Percentiles rank a stretch among this genome's conserved stretches.
Evolutionary conservation across 2,113 vertebrate species (phyloP).

Genomic region (Macquaria australasica): DNA sequence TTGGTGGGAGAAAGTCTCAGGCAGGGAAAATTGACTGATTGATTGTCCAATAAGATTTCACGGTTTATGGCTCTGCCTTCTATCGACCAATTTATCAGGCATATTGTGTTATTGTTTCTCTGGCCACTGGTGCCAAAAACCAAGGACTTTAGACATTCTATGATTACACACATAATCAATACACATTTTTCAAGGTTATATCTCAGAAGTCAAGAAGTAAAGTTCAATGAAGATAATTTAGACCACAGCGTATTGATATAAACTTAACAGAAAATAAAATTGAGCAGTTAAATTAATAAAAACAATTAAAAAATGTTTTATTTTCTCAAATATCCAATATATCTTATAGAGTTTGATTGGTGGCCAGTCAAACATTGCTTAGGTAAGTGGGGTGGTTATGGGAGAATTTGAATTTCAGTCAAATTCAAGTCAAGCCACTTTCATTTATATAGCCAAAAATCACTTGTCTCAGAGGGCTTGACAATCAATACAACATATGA

Average conservation of each 20-base stretch:
- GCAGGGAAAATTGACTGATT: conserved; percentile 64
- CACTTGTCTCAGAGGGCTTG: neutral
- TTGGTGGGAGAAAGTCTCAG: conserved; percentile 31
- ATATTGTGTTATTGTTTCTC: conserved; percentile 30
- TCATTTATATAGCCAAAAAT: neutral
- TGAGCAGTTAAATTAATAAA: no score
- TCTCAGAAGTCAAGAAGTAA: neutral
- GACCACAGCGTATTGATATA: neutral
- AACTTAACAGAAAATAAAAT: no score
- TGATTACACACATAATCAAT: neutral
- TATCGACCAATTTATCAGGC: conserved; percentile 45
- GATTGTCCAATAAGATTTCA: conserved; percentile 67
- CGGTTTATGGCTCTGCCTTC: conserved; percentile 43
- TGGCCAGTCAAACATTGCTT: neutral
- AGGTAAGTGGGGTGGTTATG: neutral
- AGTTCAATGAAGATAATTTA: neutral
- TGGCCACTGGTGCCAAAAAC: conserved; percentile 7
- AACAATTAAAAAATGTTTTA: no score
- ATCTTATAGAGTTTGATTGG: neutral
- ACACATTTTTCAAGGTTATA: neutral
- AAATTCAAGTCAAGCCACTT: neutral
- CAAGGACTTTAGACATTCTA: neutral
- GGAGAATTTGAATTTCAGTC: neutral
- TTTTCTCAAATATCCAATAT: no score
- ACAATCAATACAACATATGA: neutral